Evolutionary conservation across 2,888 invertebrate genomes (phyloP), one percentile per base, ranked within the genome.

Genomic region (Ophioninae sp.): DNA sequence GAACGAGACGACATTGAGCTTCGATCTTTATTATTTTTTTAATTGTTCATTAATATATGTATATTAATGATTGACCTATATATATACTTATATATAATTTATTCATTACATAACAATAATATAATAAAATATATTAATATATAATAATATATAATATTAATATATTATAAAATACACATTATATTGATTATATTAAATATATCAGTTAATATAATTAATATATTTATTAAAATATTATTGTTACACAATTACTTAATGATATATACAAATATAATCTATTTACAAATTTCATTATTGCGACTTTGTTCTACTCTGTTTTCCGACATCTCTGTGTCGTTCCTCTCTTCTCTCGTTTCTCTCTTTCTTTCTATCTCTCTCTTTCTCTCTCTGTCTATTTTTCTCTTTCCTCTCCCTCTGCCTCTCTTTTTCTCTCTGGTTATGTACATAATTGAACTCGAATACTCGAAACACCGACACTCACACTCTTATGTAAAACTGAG

Each of bases 391-490:
- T 17, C 6, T 41, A 0, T 41, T 6, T 41, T 9, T 41, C 41
- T 6, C 3, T 6, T 41, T 6, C 6, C 41, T 41, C 41, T 41
- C 9, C 6, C 41, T 41, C 51, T 51, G 13, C 13, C 6, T 51
- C 17, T 51, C 51, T 17, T 17, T 51, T 51, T 17, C 51, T 79
- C 78, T 83, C 71, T 87, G 81, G 85, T 13, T 84, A 71, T 86
- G 71, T 85, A 83, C 79, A 82, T 83, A 69, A 87, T 83, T 77
- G 80, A 76, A 73, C 79, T 83, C 51, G 13, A 76, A 72, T 83
- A 81, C 80, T 80, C 72, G 74, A 78, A 71, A 81, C 77, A 79
- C 81, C 61, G 56, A 85, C 74, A 83, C 82, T 67, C 20, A 86
- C 84, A 86, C 86, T 86, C 81, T 73, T 79, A 67, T 79, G 71